Conservation (phyloP, 23 tunicate genomes). For the Clavelina lepadiformis region DNA sequence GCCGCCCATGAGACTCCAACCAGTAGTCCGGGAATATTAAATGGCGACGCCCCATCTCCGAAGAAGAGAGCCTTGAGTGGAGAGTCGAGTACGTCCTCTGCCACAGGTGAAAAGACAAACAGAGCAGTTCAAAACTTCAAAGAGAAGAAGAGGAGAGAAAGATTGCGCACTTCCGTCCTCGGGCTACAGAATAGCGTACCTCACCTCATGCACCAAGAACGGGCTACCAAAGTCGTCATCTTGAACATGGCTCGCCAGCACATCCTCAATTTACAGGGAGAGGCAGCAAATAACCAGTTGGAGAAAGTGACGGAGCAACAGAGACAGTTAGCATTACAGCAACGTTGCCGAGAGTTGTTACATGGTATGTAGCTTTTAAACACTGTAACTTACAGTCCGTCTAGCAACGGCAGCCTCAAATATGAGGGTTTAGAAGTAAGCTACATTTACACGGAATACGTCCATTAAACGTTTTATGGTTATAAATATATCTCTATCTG, state of each 20-base stretch:
- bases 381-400: too few relatives aligned
- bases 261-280: conserved; percentile 30
- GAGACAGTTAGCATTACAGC: conserved; percentile 15
- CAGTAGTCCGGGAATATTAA: conserved; percentile 40
- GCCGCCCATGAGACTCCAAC: conserved; percentile 40
- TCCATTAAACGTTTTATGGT: too few relatives aligned
- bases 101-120: conserved; percentile 46
- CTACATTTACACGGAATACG: too few relatives aligned
- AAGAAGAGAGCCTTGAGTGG: conserved; percentile 15
- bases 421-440: too few relatives aligned
- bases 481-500: too few relatives aligned
- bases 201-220: conserved; percentile 40
- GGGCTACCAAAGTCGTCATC: conserved; percentile 73
- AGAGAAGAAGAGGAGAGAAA: conserved; percentile 71
- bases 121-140: conserved; percentile 81
- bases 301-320: conserved; percentile 17
- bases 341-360: conserved; percentile 34
- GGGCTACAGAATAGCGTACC: conserved; percentile 57
- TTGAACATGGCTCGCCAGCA: conserved; percentile 75
- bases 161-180: conserved; percentile 67
- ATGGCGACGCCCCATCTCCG: conserved; percentile 52
- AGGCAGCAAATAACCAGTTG: conserved; percentile 1
- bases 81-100: conserved; percentile 21
- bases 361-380: too few relatives aligned
- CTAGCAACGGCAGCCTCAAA: too few relatives aligned